Evolutionary conservation across 2,113 vertebrate species (phyloP).

Genomic region (Cynoglossus semilaevis): DNA sequence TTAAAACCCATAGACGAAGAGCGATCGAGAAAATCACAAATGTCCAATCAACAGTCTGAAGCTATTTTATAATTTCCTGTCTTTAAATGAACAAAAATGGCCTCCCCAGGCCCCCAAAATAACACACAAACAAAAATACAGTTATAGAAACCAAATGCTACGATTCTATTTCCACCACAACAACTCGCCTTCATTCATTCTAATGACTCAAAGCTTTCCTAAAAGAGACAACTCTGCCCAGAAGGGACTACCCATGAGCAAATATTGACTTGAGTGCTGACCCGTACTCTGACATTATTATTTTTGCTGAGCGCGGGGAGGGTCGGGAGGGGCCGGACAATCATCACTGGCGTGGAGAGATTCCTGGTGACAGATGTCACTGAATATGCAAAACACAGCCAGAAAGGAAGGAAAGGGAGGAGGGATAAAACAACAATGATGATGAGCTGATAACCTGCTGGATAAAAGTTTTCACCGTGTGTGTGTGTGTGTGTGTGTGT

Average conservation of each 20-base stretch:
- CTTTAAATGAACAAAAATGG: no score
- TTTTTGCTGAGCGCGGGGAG: constrained; percentile 16
- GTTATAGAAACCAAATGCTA: no score
- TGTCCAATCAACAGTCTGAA: no score
- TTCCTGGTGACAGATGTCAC: constrained; percentile 46
- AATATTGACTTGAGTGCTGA: constrained; percentile 48
- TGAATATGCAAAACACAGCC: constrained; percentile 35
- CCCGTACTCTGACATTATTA: constrained; percentile 22
- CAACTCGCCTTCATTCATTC: no score
- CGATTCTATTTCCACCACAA: no score
- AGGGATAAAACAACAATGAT: constrained; percentile 12
- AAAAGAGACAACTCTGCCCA: not conserved
- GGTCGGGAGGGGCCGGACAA: constrained; percentile 6
- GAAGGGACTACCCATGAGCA: constrained; percentile 28
- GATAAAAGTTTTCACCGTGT: not conserved
- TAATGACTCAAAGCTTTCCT: not conserved
- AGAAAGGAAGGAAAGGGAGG: not conserved
- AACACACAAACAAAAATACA: no score
- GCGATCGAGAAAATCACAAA: no score
- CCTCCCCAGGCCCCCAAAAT: no score
- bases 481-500: fast-evolving
- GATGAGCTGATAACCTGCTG: not conserved
- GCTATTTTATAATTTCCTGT: no score
- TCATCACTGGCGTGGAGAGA: not conserved
- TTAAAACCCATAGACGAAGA: no score